These are phyloP conservation scores for Drosophila jambulina DNA, from an alignment of 1,140 invertebrate genomes.

Conservation along the genomic window DNA sequence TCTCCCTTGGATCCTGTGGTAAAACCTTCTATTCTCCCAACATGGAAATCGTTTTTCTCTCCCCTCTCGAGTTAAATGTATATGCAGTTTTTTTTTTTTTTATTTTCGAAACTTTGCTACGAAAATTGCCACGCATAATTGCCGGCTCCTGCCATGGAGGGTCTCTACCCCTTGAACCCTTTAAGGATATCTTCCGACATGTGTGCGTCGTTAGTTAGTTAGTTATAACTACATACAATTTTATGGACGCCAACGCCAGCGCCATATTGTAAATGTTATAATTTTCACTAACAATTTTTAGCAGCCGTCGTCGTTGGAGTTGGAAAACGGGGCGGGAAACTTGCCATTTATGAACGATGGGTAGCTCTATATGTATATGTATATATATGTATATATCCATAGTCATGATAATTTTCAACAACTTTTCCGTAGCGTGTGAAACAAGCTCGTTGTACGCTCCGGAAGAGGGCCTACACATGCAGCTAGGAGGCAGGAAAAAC, in stretches of 20 bases:
- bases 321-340: background rate
- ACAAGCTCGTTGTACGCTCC: conserved; percentile 19
- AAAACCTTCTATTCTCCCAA: conserved; percentile 19
- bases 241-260: conserved; percentile 55
- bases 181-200: conserved; percentile 53
- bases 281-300: conserved; percentile 79
- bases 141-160: conserved; percentile 34
- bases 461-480: conserved; percentile 45
- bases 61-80: conserved; percentile 21
- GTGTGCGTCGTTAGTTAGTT: conserved; percentile 78
- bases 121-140: conserved; percentile 74
- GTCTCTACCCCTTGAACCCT: background rate
- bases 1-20: background rate
- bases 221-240: conserved; percentile 83
- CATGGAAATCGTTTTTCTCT: conserved; percentile 67
- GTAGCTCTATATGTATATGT: background rate
- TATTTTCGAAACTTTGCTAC: conserved; percentile 48
- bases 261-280: conserved; percentile 83
- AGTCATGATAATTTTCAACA: conserved; percentile 77
- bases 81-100: conserved; percentile 12
- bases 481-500: background rate
- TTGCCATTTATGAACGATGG: conserved; percentile 39
- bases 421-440: conserved; percentile 66
- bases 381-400: background rate
- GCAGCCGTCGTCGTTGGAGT: conserved; percentile 26